Base-by-base conservation (phyloP, 2,888 invertebrate genomes). In the Balanococcus diminutus region DNA sequence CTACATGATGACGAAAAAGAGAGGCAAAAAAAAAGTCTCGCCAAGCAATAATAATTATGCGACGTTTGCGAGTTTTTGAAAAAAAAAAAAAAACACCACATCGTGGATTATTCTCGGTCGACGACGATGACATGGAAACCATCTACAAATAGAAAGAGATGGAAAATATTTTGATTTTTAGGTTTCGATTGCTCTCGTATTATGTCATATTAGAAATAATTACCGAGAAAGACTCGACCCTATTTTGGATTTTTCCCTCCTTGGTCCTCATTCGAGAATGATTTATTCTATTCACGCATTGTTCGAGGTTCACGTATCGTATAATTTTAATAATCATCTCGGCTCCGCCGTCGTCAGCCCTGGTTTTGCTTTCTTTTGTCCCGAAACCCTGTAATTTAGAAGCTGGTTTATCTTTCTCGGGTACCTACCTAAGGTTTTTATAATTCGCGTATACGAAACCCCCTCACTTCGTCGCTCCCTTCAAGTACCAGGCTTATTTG, bases 301-400 rank as follows among this genome's bases (percentile, higher is more conserved):
- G 75, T 79, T 79, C 75, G 36, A 79, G 75, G 19, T 79, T 14
- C 36, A 79, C 75, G 75, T 79, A 79, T 79, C 75, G 75, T 79
- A 36, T 79, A 79, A 79, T 79, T 79, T 79, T 79, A 79, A 79
- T 79, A 79, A 79, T 79, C 75, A 79, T 79, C 75, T 36, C 19
- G 19, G 9, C n/a, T n/a, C 19, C 32, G 9, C n/a, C n/a, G n/a
- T 8, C 75, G 75, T 36, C 36, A 19, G 36, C 36, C 75, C 75
- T 79, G 75, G n/a, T 79, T 79, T 79, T 79, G 75, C 25, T 79
- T 79, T 31, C 75, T 79, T 79, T 79, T 79, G 75, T 79, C 28
- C 67, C 36, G 72, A 79, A 79, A 79, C 75, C 75, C 36, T 79
- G 36, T 79, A 79, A 79, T 79, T 79, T 79, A 8, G 75, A 75